Conservation (phyloP, 2,797 vertebrate genomes). For the Pelochelys cantorii region DNA sequence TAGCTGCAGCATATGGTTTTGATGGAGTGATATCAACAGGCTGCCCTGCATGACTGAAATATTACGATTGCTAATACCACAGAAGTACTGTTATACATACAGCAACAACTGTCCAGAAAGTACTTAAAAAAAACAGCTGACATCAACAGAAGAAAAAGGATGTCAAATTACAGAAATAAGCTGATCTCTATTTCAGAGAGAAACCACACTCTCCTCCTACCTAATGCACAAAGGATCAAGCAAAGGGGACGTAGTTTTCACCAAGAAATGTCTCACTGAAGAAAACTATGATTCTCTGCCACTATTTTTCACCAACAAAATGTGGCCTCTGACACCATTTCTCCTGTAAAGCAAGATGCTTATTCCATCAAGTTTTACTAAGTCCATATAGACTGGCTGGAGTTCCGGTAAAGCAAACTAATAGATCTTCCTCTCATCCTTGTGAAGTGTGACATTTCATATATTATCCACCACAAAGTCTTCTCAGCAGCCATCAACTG, state of each 20-base stretch:
- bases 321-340: background rate
- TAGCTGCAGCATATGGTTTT: background rate
- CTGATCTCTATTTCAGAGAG: background rate
- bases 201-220: background rate
- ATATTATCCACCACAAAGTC: background rate
- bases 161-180: background rate
- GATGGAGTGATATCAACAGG: background rate
- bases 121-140: background rate
- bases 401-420: background rate
- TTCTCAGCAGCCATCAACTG: background rate
- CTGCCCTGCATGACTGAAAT: background rate
- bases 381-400: background rate
- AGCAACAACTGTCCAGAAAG: background rate
- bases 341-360: background rate
- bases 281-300: background rate
- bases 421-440: rapidly evolving
- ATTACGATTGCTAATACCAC: background rate
- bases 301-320: background rate
- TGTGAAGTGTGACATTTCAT: background rate
- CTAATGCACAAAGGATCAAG: background rate
- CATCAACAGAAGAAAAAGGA: background rate
- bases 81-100: background rate
- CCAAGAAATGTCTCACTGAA: background rate
- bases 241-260: background rate
- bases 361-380: conserved; percentile 31